Conservation (phyloP, 2,888 invertebrate genomes). For the Cheilosia impressa region DNA sequence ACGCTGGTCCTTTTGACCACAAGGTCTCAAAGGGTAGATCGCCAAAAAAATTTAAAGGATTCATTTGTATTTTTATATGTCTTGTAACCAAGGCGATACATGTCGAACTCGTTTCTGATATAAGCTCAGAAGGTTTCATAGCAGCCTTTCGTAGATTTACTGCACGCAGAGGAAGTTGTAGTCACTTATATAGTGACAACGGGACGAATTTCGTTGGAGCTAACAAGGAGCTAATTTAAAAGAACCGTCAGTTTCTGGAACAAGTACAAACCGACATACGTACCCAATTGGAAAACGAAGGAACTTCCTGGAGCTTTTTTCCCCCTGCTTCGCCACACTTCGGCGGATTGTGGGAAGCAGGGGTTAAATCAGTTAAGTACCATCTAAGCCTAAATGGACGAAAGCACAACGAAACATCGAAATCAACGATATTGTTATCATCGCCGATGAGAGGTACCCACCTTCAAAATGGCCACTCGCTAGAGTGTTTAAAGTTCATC, state of each 20-base stretch:
- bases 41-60: no score
- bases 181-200: neutral
- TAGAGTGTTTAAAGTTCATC: slow-evolving; percentile 2
- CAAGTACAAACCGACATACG: no score
- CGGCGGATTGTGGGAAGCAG: slow-evolving; percentile 19
- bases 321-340: slow-evolving; percentile 6
- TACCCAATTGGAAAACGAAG: neutral
- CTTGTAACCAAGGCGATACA: no score
- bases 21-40: no score
- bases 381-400: slow-evolving; percentile 16
- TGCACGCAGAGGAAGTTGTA: slow-evolving; percentile 2
- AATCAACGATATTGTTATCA: slow-evolving; percentile 1
- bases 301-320: neutral
- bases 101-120: no score
- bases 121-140: no score
- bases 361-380: neutral
- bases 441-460: slow-evolving; percentile 8
- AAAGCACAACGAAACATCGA: neutral
- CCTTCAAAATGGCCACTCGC: slow-evolving; percentile 20
- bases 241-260: no score
- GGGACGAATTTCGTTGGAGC: no score
- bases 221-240: no score
- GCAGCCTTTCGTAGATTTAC: neutral
- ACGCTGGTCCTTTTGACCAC: no score
- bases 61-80: no score